A percentile compares a stretch with the other conserved stretches of the same genome.
phyloP scores from a whole-genome alignment of 2,797 vertebrate genomes.

The Alauda arvensis region DNA sequence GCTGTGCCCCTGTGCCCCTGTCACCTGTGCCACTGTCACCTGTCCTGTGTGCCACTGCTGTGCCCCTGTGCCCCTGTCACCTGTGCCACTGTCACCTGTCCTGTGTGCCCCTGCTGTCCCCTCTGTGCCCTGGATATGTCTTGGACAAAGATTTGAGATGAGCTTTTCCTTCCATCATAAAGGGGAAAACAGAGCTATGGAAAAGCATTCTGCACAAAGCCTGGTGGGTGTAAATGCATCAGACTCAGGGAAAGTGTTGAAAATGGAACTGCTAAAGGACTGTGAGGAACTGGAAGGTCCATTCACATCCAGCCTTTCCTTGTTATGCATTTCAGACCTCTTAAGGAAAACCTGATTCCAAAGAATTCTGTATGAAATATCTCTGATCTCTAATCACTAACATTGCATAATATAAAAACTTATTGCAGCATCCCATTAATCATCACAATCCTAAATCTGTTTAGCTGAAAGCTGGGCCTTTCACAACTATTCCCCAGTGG shows the following conservation, averaged over 20 bases:
- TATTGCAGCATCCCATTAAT: background rate
- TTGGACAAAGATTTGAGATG: background rate
- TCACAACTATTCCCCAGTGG: background rate
- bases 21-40: too few species aligned
- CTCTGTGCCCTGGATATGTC: too few species aligned
- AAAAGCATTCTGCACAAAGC: background rate
- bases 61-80: too few species aligned
- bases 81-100: too few species aligned
- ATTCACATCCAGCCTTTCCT: background rate
- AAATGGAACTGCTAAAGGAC: background rate
- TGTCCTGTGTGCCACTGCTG: too few species aligned
- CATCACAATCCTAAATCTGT: background rate
- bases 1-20: background rate
- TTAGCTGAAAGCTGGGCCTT: background rate
- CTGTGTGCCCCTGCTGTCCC: too few species aligned
- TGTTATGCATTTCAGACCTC: background rate
- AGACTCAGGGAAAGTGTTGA: background rate
- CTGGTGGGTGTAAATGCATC: background rate
- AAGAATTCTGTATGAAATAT: background rate
- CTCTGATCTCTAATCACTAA: background rate
- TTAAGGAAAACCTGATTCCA: background rate
- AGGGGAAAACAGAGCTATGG: background rate
- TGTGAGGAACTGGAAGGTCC: background rate
- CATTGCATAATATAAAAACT: background rate
- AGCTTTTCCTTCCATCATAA: background rate